Base-by-base conservation (phyloP, 1,140 invertebrate species). In the Bombus vancouverensis region DNA sequence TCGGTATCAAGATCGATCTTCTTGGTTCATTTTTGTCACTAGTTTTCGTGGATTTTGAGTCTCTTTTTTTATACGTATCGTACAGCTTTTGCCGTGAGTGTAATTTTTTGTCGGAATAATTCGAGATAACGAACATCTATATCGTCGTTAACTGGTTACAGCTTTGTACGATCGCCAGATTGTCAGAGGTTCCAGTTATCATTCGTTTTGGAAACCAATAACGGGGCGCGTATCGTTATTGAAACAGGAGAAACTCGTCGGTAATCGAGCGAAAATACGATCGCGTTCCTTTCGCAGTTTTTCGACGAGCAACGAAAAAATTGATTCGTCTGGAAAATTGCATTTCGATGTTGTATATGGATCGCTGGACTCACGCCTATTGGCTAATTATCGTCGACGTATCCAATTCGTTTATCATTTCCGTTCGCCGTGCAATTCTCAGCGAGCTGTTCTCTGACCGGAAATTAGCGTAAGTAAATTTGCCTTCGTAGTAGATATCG, bases 391-490 rank as follows among this genome's bases (percentile, higher is more conserved):
- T 80, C 57, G 28, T 37, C 65, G 34, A 75, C 81, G 73, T 87
- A 59, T 87, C 80, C 72, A 79, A 84, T 89, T 75, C 81, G 88
- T 87, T 66, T n/a, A 66, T 84, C 88, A 73, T 85, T 89, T 84
- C 84, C 87, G 76, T 71, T 71, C 37, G 34, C 9, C 57, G 32
- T n/a, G 59, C 47, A n/a, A 84, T 47, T 80, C 70, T 22, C 59
- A n/a, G 32, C 37, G 71, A 83, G 32, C 66, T 62, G 62, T 66
- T 75, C 75, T 34, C 39, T 72, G 76, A 81, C 81, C 85, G 89
- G 85, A 90, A 87, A 90, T 90, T 87, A 85, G 78, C 53, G 81
- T 81, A 74, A 86, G 79, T 89, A 74, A 89, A 89, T 87, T 81
- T 78, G 85, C 84, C 77, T 76, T n/a, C 37, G 75, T 37, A 65